Base-by-base conservation (phyloP, 2,113 vertebrate species). In the Rhabdornis inornatus region DNA sequence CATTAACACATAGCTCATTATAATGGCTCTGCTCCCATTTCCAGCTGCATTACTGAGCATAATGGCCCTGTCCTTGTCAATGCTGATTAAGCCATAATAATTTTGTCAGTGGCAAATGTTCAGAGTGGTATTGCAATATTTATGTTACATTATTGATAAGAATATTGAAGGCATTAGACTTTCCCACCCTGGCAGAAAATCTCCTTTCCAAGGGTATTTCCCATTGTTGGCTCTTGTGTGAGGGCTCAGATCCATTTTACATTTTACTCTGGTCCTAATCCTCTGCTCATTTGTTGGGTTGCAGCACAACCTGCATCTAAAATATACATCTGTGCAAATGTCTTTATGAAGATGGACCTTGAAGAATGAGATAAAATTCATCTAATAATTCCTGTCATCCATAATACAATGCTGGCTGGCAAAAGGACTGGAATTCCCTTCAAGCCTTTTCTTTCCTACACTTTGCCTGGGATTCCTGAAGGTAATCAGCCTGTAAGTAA, bases 81-180 rank as follows among this genome's bases (percentile, higher is more conserved):
- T 94, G 88, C 92, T 93, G 83, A 93, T 93, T 90, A 79, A 82
- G 61, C 59, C 74, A 83, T 49, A 86, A 88, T 53, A 70, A 49
- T 69, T 90, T 83, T 90, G 82, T 93, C 94, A 91, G 56, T 60
- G 68, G 86, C 60, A 94, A 93, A 91, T 83, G 80, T 65, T 80
- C 63, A 2, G 31, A 94, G 55, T 39, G 82, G 33, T 72, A n/a
- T 44, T 82, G 75, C 70, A 71, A 78, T 95, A 91, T 95, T 95
- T 94, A 84, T 82, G 87, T 93, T 88, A 68, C 78, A 56, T 83
- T 96, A 94, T 90, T 86, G 85, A 93, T 94, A 95, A 71, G 77
- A 79, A 79, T 87, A 53, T 60, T 76, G 88, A 88, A 85, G 82
- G 59, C 47, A 80, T 60, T 68, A n/a, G 33, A 28, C 56, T 84